Percentiles rank a stretch among this genome's conserved stretches.
These are phyloP conservation scores for Abrostola triplasia DNA, from an alignment of 2,888 invertebrate species.

Conservation along the genomic window DNA sequence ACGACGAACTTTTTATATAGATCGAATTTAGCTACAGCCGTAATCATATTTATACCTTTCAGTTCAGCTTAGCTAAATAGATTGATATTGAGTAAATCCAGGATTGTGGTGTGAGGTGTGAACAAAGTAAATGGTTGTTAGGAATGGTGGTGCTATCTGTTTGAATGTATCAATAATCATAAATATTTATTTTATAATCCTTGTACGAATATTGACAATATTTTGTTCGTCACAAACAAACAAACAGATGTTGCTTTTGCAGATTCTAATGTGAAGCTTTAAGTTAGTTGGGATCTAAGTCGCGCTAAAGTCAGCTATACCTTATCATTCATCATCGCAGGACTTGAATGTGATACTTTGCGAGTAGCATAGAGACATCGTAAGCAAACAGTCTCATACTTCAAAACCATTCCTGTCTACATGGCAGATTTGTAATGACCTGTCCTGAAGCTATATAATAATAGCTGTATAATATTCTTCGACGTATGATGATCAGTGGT, in stretches of 20 bases:
- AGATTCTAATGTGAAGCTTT: slow-evolving; percentile 38
- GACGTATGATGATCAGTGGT: slow-evolving; percentile 11
- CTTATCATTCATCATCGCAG: slow-evolving; percentile 27
- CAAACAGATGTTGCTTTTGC: slow-evolving; percentile 25
- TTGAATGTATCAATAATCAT: slow-evolving; percentile 66
- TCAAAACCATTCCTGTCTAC: slow-evolving; percentile 30
- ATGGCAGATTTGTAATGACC: slow-evolving; percentile 26
- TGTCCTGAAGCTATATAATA: slow-evolving; percentile 12
- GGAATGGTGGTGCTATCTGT: slow-evolving; percentile 84
- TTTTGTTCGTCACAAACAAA: slow-evolving; percentile 40
- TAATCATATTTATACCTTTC: slow-evolving; percentile 41
- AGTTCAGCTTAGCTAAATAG: slow-evolving; percentile 55
- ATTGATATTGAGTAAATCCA: slow-evolving; percentile 48
- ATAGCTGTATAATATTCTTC: slow-evolving; percentile 23
- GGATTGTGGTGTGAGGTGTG: slow-evolving; percentile 47
- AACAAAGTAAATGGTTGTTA: slow-evolving; percentile 70
- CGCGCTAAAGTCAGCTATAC: slow-evolving; percentile 18
- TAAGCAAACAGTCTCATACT: slow-evolving; percentile 20
- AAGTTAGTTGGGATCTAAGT: slow-evolving; percentile 31
- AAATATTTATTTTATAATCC: slow-evolving; percentile 53
- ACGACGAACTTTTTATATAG: slow-evolving; percentile 41
- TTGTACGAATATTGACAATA: slow-evolving; percentile 48
- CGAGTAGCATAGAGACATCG: slow-evolving; percentile 8
- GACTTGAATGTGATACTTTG: slow-evolving; percentile 31
- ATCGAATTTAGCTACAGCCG: slow-evolving; percentile 53